phyloP scores from a whole-genome alignment of 2,888 invertebrate genomes.

The Odontocolon sp. region DNA sequence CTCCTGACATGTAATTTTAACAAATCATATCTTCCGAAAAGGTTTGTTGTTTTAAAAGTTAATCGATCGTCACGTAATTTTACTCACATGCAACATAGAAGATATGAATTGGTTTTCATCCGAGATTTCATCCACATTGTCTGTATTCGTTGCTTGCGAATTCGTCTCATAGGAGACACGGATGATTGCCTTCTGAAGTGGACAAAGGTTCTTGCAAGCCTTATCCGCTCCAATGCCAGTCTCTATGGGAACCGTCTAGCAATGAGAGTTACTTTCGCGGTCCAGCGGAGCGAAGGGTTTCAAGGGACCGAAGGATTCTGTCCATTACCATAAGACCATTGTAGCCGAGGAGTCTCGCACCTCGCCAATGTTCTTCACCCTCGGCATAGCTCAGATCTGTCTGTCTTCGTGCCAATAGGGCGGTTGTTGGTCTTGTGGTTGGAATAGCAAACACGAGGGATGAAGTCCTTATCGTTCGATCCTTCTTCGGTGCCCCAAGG shows the following conservation, averaged over 20 bases:
- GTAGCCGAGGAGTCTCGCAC: neutral
- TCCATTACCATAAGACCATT: conserved; percentile 29
- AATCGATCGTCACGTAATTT: too few relatives aligned
- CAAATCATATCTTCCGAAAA: too few relatives aligned
- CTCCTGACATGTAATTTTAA: too few relatives aligned
- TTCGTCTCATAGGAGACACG: neutral
- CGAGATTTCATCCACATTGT: neutral
- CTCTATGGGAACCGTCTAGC: neutral
- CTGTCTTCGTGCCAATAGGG: neutral
- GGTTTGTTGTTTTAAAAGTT: too few relatives aligned
- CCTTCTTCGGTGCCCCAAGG: neutral
- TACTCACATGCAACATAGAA: too few relatives aligned
- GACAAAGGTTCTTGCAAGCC: neutral
- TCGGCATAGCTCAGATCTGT: neutral
- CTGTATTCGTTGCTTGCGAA: neutral
- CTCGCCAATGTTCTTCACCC: neutral
- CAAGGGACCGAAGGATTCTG: conserved; percentile 5
- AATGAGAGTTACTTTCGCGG: neutral
- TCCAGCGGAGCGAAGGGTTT: neutral
- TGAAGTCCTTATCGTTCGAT: conserved; percentile 39
- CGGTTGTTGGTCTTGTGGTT: conserved; percentile 20
- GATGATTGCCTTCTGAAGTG: neutral
- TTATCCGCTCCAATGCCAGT: neutral
- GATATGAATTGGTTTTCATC: too few relatives aligned
- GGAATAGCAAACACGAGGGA: conserved; percentile 43